Evolutionary conservation across 2,888 invertebrate species (phyloP).

Genomic region (Steinernema scapterisci): DNA sequence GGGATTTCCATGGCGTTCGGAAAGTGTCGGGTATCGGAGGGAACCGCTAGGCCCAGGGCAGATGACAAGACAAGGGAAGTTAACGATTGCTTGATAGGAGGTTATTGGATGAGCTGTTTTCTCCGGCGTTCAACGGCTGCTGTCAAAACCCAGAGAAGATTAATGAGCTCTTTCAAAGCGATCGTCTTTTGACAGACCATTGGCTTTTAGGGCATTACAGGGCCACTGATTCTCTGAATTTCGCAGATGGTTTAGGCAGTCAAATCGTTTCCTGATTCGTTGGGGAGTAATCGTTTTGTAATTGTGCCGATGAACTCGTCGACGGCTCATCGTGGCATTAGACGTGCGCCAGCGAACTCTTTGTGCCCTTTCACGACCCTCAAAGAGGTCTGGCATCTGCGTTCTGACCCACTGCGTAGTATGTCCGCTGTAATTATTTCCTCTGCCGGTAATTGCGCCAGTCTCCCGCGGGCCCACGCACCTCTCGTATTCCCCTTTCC

Average conservation of each 20-base stretch:
- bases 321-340: not conserved
- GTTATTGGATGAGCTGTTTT: not conserved
- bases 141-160: not conserved
- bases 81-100: not conserved
- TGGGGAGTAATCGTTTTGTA: slow-evolving; percentile 9
- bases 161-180: not conserved
- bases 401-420: slow-evolving; percentile 7
- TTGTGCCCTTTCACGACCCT: slow-evolving; percentile 19
- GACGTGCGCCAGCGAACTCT: slow-evolving; percentile 15
- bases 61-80: not conserved
- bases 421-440: not conserved
- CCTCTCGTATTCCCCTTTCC: not conserved
- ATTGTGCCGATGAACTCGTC: slow-evolving; percentile 29
- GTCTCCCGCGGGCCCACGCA: not conserved
- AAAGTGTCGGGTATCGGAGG: not conserved
- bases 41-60: not conserved
- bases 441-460: slow-evolving; percentile 9
- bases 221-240: not conserved
- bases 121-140: not conserved
- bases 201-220: not conserved
- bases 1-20: no score
- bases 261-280: not conserved
- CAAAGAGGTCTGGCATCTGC: not conserved
- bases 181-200: not conserved
- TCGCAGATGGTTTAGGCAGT: not conserved